Base-by-base conservation (phyloP, 2,113 vertebrate genomes). In the Trogon surrucura region DNA sequence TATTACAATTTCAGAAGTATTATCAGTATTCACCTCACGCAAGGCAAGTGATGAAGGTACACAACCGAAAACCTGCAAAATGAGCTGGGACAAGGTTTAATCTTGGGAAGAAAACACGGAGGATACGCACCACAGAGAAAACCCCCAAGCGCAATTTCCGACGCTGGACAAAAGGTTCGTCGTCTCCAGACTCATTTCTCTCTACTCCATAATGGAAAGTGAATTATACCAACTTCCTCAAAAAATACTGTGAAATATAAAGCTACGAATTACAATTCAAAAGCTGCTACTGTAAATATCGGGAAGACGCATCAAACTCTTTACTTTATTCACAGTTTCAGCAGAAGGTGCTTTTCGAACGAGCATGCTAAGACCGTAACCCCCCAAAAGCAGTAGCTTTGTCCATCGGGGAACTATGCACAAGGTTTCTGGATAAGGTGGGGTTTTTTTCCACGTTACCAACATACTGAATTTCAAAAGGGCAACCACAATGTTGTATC, bases 341-440 rank as follows among this genome's bases (percentile, higher is more conserved):
- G 17, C 36, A 51, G 60, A 65, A 58, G 1, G 5, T 21, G 50
- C 34, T 56, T 34, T n/a, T 27, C 20, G 34, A 26, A 44, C 3
- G 0, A 69, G n/a, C 38, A 8, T 3, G 14, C 41, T 23, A 15
- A 70, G 72, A 34, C 13, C 4, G 8, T 3, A 36, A 17, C 1
- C 23, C n/a, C 29, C 22, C n/a, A 62, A 19, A 69, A 67, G 34
- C 48, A 41, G 9, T 0, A 13, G 41, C 56, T 77, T 41, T 56
- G 6, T 17, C 44, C 36, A 25, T 5, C 56, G 16, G 22, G 5
- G 26, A 19, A 51, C 16, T 9, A 21, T 19, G 18, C 12, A 4
- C 51, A 65, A 58, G 15, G 26, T 57, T 65, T 66, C 34, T 22
- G 58, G n/a, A 29, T 6, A 80, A 30, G 29, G 50, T 14, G 51